Evolutionary conservation across 2,797 vertebrate genomes (phyloP), one percentile per base, ranked within the genome.

Genomic region (Sardinella longiceps): DNA sequence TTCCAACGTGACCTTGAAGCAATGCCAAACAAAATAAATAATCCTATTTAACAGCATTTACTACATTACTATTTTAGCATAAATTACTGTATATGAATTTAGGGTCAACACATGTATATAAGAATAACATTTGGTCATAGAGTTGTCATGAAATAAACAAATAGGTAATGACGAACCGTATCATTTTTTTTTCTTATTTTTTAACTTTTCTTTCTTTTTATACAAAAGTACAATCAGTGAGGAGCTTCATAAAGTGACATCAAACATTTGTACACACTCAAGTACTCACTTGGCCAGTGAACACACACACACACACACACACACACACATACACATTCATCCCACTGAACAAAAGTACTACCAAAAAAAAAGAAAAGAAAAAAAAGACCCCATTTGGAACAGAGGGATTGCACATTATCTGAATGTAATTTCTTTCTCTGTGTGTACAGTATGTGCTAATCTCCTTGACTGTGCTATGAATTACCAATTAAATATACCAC

Each of bases 221-320:
- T 87, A 89, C 83, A 92, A 91, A 91, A 88, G 84, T 94, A 94
- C 93, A 95, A 95, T 95, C 92, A 77, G 39, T 77, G 37, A 94
- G 91, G 92, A 92, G 90, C 91, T 92, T 91, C 82, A 92, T 94
- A 95, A 95, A 94, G 93, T 95, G 93, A 94, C 92, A 88, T 89
- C 90, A 88, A 91, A 89, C 87, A 86, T 90, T 18, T 77, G 15
- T 70, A 39, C 18, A 77, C 70, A 77, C 70, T 39, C 70, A 23
- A 43, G 7, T 43, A 43, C 70, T 20, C 70, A 14, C 14, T 70
- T 30, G 63, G 63, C 70, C 23, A 77, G 15, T 43, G 33, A 7
- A 3, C 3, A 2, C 70, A 43, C 37, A 43, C 70, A 23, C 33
- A 43, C 18, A 43, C 70, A 77, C 33, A 43, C 33, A 77, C 70